Conservation (phyloP, 2,113 vertebrate species). For the Bombycilla garrulus region DNA sequence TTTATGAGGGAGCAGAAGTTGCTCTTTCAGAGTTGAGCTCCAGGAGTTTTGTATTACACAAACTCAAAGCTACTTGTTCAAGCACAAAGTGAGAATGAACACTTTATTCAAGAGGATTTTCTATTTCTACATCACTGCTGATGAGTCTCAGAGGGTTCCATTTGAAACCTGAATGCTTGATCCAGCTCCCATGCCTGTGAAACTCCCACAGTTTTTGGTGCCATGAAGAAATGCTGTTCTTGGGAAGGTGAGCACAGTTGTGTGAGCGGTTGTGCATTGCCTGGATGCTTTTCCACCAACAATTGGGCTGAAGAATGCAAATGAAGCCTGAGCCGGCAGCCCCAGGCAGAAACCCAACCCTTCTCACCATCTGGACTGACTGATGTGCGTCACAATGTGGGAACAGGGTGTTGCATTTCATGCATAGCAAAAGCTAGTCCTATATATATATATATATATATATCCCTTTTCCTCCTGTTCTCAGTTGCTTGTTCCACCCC, state of each 20-base stretch:
- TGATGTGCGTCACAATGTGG: constrained; percentile 63
- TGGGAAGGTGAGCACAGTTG: constrained; percentile 12
- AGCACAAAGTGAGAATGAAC: not conserved
- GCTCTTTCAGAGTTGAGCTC: not conserved
- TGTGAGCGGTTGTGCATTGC: not conserved
- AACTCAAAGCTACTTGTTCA: not conserved
- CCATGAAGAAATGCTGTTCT: not conserved
- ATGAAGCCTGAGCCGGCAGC: not conserved
- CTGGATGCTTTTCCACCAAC: constrained; percentile 19
- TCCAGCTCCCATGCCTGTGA: not conserved
- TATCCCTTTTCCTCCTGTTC: not conserved
- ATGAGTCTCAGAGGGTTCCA: not conserved
- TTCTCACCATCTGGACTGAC: constrained; percentile 57
- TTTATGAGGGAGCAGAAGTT: not conserved
- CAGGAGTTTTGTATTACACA: not conserved
- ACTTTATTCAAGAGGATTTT: not conserved
- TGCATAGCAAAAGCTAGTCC: constrained; percentile 49
- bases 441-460: not conserved
- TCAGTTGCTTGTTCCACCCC: constrained; percentile 16
- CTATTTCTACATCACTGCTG: not conserved
- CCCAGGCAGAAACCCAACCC: constrained; percentile 63
- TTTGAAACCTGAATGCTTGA: not conserved
- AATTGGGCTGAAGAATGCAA: constrained; percentile 66
- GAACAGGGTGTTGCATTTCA: constrained; percentile 62
- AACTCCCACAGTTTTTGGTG: not conserved